Conservation (phyloP, 2,888 invertebrate species). For the Platycnemis pennipes region DNA sequence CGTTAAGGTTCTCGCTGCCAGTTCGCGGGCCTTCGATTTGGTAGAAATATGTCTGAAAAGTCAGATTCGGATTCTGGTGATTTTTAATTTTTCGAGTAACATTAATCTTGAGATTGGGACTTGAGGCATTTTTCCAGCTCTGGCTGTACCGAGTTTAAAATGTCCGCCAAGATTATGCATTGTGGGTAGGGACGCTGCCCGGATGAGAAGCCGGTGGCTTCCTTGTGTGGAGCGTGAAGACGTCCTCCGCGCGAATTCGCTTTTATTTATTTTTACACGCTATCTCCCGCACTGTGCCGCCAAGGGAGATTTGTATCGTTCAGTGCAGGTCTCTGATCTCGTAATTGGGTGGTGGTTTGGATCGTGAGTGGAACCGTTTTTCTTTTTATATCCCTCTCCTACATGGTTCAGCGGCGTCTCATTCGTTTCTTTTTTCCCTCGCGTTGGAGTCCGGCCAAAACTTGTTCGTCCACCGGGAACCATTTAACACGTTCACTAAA, state of each 20-base stretch:
- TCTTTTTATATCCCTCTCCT: not conserved
- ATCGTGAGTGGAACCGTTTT: not conserved
- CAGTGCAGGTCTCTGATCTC: not conserved
- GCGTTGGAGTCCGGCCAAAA: not conserved
- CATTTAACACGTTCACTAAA: not conserved
- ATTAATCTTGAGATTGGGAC: no score
- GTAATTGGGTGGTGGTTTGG: slow-evolving; percentile 14
- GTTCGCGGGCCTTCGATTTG: no score
- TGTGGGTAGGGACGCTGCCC: no score
- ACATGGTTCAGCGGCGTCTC: not conserved
- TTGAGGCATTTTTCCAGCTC: no score
- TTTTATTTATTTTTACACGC: not conserved
- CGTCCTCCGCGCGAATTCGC: not conserved
- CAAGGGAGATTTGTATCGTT: not conserved
- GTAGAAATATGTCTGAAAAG: no score
- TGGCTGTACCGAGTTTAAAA: no score
- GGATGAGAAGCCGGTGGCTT: not conserved
- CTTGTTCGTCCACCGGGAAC: not conserved
- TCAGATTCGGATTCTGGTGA: no score
- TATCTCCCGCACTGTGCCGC: not conserved
- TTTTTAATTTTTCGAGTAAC: no score
- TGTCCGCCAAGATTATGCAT: no score
- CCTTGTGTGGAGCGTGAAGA: no score
- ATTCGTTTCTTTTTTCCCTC: not conserved
- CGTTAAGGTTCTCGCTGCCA: no score